Evolutionary conservation across 2,888 invertebrate species (phyloP).

Genomic region (Nephrotoma flavescens): DNA sequence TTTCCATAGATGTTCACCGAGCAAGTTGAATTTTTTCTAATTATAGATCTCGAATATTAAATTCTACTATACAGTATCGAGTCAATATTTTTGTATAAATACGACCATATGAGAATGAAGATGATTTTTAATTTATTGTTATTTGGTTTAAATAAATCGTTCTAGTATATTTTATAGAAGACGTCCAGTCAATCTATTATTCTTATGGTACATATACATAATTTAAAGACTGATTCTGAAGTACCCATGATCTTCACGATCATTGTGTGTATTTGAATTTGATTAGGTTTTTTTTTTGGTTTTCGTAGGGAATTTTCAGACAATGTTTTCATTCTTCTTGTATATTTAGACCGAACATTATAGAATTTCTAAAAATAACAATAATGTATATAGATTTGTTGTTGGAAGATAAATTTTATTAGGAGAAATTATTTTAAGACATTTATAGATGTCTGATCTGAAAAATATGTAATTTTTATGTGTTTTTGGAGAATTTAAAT

Average conservation of each 20-base stretch:
- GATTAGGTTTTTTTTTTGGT: background rate
- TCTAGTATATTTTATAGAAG: background rate
- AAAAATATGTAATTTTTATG: background rate
- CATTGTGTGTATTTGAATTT: background rate
- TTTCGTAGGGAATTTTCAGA: background rate
- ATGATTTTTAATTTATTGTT: background rate
- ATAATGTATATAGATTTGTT: background rate
- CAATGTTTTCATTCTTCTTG: background rate
- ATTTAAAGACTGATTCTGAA: background rate
- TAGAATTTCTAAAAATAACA: background rate
- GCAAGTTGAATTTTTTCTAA: background rate
- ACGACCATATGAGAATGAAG: background rate
- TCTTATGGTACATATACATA: background rate
- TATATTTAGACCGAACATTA: background rate
- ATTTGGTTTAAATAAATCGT: background rate
- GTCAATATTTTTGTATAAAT: background rate
- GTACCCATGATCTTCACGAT: background rate
- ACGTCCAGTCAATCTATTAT: background rate
- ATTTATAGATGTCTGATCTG: background rate
- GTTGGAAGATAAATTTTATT: background rate
- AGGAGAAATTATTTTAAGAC: background rate
- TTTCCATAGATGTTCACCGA: background rate
- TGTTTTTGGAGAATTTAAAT: background rate
- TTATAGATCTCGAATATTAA: background rate
- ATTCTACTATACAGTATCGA: background rate